Evolutionary conservation across 2,888 invertebrate species (phyloP), one percentile per base, ranked within the genome.

Genomic region (Cantharis rustica): DNA sequence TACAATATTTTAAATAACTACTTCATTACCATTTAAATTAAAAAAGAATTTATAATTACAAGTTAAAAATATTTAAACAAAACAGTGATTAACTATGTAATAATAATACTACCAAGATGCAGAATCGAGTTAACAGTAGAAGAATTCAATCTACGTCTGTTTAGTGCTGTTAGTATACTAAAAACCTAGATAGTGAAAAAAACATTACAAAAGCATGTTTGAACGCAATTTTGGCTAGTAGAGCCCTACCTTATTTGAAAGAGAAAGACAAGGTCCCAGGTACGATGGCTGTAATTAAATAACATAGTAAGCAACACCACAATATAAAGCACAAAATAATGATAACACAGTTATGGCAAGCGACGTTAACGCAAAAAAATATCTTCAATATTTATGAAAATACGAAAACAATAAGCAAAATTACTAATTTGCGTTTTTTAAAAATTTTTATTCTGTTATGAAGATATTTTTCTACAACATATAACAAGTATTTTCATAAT

Each of bases 251-350:
- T 77, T 77, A 77, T 77, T 77, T 66, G 77, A 77, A 74, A 66
- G 68, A 72, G 74, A 71, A 74, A 77, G 72, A 77, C 77, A 77
- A 71, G 77, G 31, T 75, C 77, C 77, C 77, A 77, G 69, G 74
- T 68, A 66, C 26, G 64, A 74, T 26, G 61, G 77, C 77, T 77
- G 77, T 69, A 77, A 77, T 61, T 75, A 75, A 75, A 75, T 69
- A 68, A 77, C 68, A 77, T 71, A 77, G 74, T 69, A 71, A 77
- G 77, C 77, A 74, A 77, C 74, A 77, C 72, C 74, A 47, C 47
- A 47, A 47, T 47, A 47, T 47, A n/a, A 47, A 47, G 47, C 47
- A 47, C n/a, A 47, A 47, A n/a, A 47, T 47, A 47, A 47, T 47
- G 47, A n/a, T n/a, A 47, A 47, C 47, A 47, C n/a, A 47, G 7